phyloP scores from a whole-genome alignment of 2,888 invertebrate species.

The Oscheius sp. region DNA sequence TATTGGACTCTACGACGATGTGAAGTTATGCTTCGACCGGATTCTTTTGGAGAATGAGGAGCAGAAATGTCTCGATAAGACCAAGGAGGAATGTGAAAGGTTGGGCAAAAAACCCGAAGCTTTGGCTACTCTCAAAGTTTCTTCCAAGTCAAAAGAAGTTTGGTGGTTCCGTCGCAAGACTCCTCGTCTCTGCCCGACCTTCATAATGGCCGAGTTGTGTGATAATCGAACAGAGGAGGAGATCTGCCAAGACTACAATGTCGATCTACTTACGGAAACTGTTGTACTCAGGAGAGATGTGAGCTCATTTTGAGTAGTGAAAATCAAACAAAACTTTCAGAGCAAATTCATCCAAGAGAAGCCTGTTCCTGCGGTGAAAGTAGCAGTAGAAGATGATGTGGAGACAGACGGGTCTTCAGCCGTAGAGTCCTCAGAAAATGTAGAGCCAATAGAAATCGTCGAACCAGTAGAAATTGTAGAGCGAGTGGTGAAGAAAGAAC shows the following conservation, averaged over 20 bases:
- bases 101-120: too few species aligned
- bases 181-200: conserved; percentile 12
- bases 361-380: too few species aligned
- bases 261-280: neutral
- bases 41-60: neutral
- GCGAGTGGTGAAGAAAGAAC: neutral
- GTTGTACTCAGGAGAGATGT: conserved; percentile 8
- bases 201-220: conserved; percentile 17
- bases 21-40: neutral
- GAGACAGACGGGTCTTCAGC: too few species aligned
- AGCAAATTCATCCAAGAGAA: too few species aligned
- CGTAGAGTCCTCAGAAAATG: too few species aligned
- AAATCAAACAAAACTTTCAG: too few species aligned
- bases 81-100: neutral
- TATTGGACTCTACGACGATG: conserved; percentile 3
- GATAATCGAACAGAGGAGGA: conserved; percentile 10
- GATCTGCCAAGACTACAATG: neutral
- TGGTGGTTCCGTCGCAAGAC: conserved; percentile 19
- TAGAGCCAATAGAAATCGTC: neutral
- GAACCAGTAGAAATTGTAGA: neutral
- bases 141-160: neutral
- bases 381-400: too few species aligned
- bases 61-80: neutral
- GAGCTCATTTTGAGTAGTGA: too few species aligned
- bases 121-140: too few species aligned